Conservation (phyloP, 23 tunicate genomes). For the Corella eumyota region DNA sequence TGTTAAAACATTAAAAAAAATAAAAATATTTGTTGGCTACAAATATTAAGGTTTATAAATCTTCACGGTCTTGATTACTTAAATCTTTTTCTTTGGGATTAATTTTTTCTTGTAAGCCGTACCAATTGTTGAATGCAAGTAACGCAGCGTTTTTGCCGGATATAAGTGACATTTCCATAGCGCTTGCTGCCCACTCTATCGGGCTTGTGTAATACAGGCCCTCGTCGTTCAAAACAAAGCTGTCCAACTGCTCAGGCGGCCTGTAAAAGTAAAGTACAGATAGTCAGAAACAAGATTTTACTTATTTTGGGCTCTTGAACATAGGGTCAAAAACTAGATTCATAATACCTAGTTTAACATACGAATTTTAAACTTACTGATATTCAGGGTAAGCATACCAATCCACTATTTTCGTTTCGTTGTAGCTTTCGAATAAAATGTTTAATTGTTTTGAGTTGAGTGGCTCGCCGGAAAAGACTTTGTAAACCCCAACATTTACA, state of each 20-base stretch:
- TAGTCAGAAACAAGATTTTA: not conserved
- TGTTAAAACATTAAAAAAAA: too few relatives aligned
- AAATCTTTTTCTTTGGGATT: not conserved
- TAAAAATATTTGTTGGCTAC: too few relatives aligned
- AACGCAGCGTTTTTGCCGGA: conserved; percentile 75
- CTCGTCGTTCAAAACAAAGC: conserved; percentile 41
- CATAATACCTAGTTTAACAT: not conserved
- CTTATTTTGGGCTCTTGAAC: not conserved
- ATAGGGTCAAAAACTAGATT: not conserved
- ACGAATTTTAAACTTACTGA: conserved; percentile 17
- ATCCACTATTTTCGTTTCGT: conserved; percentile 14
- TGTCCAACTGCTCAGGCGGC: conserved; percentile 50
- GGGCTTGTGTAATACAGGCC: conserved; percentile 83
- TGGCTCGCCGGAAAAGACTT: conserved; percentile 56
- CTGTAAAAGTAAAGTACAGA: conserved; percentile 22
- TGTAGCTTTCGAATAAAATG: conserved; percentile 34
- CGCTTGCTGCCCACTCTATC: conserved; percentile 81
- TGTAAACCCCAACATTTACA: conserved; percentile 32
- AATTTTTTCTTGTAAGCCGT: conserved; percentile 22
- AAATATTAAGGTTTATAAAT: too few relatives aligned
- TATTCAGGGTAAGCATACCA: conserved; percentile 77
- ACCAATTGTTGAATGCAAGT: conserved; percentile 79
- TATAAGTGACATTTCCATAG: conserved; percentile 81
- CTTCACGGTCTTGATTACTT: too few relatives aligned
- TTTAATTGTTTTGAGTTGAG: conserved; percentile 39